Percentiles rank a stretch among this genome's conserved stretches.
Evolutionary conservation across 2,888 invertebrate genomes (phyloP).

Genomic region (Epiblema foenella): DNA sequence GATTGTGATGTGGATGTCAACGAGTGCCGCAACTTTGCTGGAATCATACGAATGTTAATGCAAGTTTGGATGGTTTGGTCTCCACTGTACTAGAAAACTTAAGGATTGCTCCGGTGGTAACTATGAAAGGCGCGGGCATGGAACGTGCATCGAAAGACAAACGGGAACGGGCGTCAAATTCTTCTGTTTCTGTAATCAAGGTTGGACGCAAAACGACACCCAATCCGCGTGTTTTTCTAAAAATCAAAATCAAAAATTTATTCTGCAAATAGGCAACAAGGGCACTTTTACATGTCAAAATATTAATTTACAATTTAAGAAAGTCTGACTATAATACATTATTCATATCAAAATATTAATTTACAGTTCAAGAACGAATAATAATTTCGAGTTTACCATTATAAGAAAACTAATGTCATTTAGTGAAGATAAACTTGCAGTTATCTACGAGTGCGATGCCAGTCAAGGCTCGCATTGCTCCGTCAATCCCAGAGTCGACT

Average conservation of each 20-base stretch:
- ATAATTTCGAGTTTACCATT: too few species aligned
- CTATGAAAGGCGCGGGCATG: conserved; percentile 94
- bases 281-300: too few species aligned
- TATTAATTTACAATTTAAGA: too few species aligned
- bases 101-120: conserved; percentile 90
- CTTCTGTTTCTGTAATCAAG: conserved; percentile 93
- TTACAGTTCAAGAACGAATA: too few species aligned
- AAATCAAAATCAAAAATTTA: too few species aligned
- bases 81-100: conserved; percentile 91
- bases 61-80: conserved; percentile 90
- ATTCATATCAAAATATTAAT: too few species aligned
- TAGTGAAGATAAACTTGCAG: too few species aligned
- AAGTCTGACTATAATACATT: too few species aligned
- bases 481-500: conserved; percentile 90
- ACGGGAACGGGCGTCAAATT: conserved; percentile 89
- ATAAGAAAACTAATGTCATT: too few species aligned
- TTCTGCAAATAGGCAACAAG: too few species aligned
- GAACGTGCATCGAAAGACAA: conserved; percentile 89
- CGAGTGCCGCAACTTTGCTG: conserved; percentile 92
- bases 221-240: conserved; percentile 90
- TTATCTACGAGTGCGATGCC: conserved; percentile 93
- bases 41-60: conserved; percentile 93
- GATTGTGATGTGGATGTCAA: conserved; percentile 92
- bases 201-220: conserved; percentile 91
- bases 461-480: conserved; percentile 90